Percentiles rank a stretch among this genome's conserved stretches.
phyloP scores from a whole-genome alignment of 2,888 invertebrate genomes.

The Ectemnius continuus region DNA sequence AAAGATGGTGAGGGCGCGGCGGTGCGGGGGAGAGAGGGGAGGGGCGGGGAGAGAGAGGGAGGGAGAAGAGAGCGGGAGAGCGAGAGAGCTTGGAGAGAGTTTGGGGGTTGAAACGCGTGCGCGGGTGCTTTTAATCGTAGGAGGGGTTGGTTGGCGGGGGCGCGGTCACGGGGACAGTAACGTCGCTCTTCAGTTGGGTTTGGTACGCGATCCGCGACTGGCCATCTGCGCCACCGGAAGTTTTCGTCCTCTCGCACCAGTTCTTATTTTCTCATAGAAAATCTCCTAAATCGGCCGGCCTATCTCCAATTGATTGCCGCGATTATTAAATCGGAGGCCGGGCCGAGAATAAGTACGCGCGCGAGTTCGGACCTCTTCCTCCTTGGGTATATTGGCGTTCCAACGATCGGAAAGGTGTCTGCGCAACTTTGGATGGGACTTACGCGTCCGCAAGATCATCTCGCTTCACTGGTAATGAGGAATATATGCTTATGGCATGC shows the following conservation, averaged over 20 bases:
- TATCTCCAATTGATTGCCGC: neutral
- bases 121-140: conserved; percentile 66
- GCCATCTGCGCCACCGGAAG: conserved; percentile 44
- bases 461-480: neutral
- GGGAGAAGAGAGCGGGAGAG: conserved; percentile 33
- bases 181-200: conserved; percentile 73
- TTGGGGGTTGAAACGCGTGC: conserved; percentile 71
- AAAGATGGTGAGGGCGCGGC: neutral
- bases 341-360: conserved; percentile 13
- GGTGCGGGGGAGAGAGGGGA: neutral
- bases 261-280: neutral
- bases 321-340: conserved; percentile 8
- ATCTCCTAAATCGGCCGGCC: neutral
- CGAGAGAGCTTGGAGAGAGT: conserved; percentile 40
- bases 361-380: conserved; percentile 3
- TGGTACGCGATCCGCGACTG: conserved; percentile 73
- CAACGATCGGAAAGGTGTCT: neutral
- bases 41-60: conserved; percentile 17
- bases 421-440: conserved; percentile 26
- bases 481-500: neutral
- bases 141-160: conserved; percentile 58
- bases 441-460: conserved; percentile 22
- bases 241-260: conserved; percentile 14
- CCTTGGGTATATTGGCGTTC: conserved; percentile 13
- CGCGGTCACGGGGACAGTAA: conserved; percentile 71